Evolutionary conservation across 1,140 invertebrate genomes (phyloP).

Genomic region (Solenopsis fugax): DNA sequence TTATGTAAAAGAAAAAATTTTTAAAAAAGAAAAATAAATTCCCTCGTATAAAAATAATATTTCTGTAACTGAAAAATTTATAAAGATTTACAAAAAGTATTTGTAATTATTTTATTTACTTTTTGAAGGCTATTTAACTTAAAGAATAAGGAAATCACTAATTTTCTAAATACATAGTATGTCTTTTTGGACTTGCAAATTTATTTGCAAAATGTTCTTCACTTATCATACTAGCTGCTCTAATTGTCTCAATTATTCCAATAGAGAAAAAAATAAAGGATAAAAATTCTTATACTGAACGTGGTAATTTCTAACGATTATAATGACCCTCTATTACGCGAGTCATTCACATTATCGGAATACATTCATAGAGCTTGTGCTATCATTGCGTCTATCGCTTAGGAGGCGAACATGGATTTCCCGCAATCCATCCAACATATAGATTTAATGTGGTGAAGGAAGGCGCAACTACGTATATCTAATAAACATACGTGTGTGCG

Average conservation of each 20-base stretch:
- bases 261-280: neutral
- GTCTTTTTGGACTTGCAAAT: neutral
- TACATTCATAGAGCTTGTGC: slow-evolving; percentile 1
- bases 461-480: neutral
- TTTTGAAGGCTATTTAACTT: neutral
- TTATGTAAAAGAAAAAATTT: too few species aligned
- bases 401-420: slow-evolving; percentile 9
- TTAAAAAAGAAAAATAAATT: too few species aligned
- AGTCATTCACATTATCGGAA: neutral
- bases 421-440: neutral
- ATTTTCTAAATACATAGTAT: neutral
- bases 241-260: slow-evolving; percentile 9
- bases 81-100: neutral
- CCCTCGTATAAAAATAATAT: too few species aligned
- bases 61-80: neutral
- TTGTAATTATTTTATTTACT: neutral
- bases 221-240: neutral
- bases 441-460: slow-evolving; percentile 3
- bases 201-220: neutral
- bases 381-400: slow-evolving; percentile 6
- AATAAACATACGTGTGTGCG: neutral
- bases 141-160: neutral
- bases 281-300: neutral
- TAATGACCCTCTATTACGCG: neutral
- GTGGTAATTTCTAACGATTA: neutral